phyloP scores from a whole-genome alignment of 1,140 invertebrate genomes.

The Diorhabda sublineata region DNA sequence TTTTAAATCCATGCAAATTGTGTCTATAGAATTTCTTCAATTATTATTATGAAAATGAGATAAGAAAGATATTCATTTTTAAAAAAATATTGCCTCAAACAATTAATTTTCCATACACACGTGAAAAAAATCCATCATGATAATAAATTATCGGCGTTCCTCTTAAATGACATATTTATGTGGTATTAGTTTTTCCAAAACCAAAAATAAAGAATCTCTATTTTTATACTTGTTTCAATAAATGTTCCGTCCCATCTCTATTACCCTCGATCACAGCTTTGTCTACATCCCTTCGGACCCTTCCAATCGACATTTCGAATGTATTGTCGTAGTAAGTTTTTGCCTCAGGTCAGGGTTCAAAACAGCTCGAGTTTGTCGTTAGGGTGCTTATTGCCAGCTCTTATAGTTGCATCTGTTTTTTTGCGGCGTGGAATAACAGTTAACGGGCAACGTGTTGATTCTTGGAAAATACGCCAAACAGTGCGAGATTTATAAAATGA shows the following conservation, averaged over 20 bases:
- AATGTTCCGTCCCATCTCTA: background rate
- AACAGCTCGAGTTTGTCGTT: background rate
- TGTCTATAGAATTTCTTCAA: too few relatives aligned
- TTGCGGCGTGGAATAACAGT: background rate
- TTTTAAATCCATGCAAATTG: too few relatives aligned
- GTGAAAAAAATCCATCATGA: too few relatives aligned
- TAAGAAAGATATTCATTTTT: too few relatives aligned
- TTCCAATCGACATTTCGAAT: background rate
- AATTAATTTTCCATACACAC: too few relatives aligned
- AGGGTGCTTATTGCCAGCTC: background rate
- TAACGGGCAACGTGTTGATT: background rate
- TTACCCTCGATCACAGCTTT: background rate
- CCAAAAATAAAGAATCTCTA: background rate
- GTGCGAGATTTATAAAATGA: background rate
- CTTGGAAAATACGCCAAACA: background rate
- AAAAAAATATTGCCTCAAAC: too few relatives aligned
- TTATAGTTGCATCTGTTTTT: conserved; percentile 1
- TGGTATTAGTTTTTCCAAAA: background rate
- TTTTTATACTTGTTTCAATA: background rate
- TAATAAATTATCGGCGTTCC: too few relatives aligned
- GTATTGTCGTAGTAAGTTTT: background rate
- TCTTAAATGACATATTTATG: background rate
- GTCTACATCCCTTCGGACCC: background rate
- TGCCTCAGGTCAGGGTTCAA: conserved; percentile 1
- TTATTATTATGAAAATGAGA: too few relatives aligned